Base-by-base conservation (phyloP, 1,140 invertebrate genomes). In the Adelges cooleyi region DNA sequence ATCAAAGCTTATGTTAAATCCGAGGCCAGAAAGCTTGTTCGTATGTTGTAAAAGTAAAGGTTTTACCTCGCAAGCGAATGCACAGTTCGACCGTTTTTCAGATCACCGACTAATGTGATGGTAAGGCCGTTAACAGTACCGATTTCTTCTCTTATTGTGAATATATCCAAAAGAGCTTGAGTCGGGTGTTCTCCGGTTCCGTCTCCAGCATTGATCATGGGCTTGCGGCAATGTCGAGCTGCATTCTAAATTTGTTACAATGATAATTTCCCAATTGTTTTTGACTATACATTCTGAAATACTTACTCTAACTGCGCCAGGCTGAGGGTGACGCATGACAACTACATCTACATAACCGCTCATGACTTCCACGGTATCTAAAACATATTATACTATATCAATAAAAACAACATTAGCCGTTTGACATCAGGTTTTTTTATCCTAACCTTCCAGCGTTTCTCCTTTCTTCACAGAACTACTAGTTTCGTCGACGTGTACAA, bases 131-230 rank as follows among this genome's bases (percentile, higher is more conserved):
- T 98, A 0, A 99, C 94, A 0, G 95, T 99, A 67, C 95, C 95
- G 69, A 99, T 95, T 79, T 99, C 96, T 77, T 98, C 92, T 72
- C 95, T 80, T 70, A 99, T 99, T 17, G 96, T 98, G 72, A 97
- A 99, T 8, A 99, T 84, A 76, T 99, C 97, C 1, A 99, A 77
- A 15, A 99, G 75, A 0, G 97, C 96, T 79, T 99, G 97, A 0
- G 94, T 98, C 0, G 97, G 97, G 79, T 99, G 97, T 77, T 99
- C 95, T 0, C 97, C 97, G 5, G 92, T 81, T 23, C 97, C 97
- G 79, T 99, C 95, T 15, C 97, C 97, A 25, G 93, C 97, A 80
- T 99, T 99, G 36, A 99, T 86, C 4, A 99, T 75, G 1, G 96
- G 94, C 72, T 90, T 95, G 1, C 86, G 81, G 71, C 85, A 87